Conservation (phyloP, 2,113 vertebrate genomes). For the Microtus richardsoni region DNA sequence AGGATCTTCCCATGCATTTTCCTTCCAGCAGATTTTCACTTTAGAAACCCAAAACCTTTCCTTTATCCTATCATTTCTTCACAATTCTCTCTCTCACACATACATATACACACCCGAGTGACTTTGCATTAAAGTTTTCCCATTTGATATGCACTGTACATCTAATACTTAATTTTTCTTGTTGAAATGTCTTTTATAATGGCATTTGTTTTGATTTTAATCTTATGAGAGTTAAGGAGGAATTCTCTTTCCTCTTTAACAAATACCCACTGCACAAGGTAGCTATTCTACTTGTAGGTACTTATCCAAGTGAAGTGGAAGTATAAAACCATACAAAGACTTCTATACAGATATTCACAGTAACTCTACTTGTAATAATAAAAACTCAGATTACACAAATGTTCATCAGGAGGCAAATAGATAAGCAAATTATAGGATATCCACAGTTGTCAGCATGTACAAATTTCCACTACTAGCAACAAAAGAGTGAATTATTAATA, state of each 20-base stretch:
- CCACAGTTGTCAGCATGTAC: not conserved
- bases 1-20: not conserved
- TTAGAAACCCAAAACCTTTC: not conserved
- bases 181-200: not conserved
- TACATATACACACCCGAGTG: not conserved
- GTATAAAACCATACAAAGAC: not conserved
- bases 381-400: not conserved
- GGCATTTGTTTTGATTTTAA: not conserved
- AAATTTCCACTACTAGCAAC: not conserved
- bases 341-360: not conserved
- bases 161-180: not conserved
- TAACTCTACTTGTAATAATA: constrained; percentile 12
- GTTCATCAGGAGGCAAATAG: not conserved
- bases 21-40: not conserved
- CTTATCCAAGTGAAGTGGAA: constrained; percentile 28
- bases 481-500: not conserved
- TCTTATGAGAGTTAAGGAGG: not conserved
- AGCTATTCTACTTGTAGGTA: constrained; percentile 2
- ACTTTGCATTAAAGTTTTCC: not conserved
- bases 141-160: not conserved
- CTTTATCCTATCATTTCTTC: not conserved
- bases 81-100: not conserved
- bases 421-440: not conserved
- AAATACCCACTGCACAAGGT: not conserved
- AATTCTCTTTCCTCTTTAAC: not conserved